phyloP scores from a whole-genome alignment of 2,888 invertebrate genomes.

The Erannis defoliaria region DNA sequence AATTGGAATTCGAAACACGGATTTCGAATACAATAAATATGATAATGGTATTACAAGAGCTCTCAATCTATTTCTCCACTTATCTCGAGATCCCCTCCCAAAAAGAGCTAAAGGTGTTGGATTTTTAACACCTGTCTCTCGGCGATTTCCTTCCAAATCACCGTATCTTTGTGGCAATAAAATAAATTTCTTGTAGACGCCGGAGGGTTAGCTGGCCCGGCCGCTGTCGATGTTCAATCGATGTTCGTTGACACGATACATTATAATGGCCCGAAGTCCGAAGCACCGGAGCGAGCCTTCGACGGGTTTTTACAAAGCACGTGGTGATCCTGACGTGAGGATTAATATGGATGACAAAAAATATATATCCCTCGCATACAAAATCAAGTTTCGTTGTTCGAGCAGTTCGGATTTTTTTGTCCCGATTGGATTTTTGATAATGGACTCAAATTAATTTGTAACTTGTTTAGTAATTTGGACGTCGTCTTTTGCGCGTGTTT shows the following conservation, averaged over 20 bases:
- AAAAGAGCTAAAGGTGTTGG: constrained; percentile 81
- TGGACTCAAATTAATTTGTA: constrained; percentile 71
- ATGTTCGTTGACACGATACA: constrained; percentile 86
- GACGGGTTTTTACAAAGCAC: constrained; percentile 84
- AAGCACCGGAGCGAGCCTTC: constrained; percentile 73
- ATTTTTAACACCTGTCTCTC: constrained; percentile 85
- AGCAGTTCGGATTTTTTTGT: constrained; percentile 61
- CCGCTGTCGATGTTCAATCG: constrained; percentile 83
- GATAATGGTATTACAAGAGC: constrained; percentile 75
- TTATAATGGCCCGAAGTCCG: constrained; percentile 81
- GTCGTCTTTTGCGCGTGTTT: constrained; percentile 41
- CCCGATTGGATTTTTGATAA: constrained; percentile 67
- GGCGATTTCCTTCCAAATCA: constrained; percentile 83
- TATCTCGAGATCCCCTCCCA: constrained; percentile 74
- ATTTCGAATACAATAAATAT: constrained; percentile 75
- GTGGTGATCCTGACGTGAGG: constrained; percentile 84
- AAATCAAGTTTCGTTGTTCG: constrained; percentile 72
- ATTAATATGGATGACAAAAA: constrained; percentile 84
- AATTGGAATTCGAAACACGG: constrained; percentile 67
- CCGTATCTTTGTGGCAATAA: constrained; percentile 84
- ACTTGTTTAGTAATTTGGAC: constrained; percentile 58
- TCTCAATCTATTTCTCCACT: constrained; percentile 80
- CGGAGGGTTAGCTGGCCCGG: constrained; percentile 76
- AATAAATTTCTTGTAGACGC: constrained; percentile 85
- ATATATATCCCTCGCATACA: constrained; percentile 73